Percentiles rank a stretch among this genome's conserved stretches.
Conservation (phyloP, 2,113 vertebrate species). For the Clupea harengus region DNA sequence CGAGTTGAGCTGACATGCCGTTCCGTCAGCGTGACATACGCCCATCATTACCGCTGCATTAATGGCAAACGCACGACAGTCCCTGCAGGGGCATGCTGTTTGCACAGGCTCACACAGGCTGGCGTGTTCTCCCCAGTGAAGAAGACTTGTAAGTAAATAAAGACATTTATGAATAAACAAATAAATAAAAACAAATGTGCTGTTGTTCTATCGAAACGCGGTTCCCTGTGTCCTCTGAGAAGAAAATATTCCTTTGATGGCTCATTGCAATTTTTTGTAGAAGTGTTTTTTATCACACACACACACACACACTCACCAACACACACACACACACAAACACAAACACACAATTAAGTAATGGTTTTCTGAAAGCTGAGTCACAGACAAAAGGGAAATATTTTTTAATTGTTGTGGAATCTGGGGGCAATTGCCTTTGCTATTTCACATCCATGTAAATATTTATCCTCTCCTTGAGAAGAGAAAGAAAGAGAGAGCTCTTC, state of each 20-base stretch:
- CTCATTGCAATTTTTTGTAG: neutral
- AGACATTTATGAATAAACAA: neutral
- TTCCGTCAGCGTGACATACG: constrained; percentile 4
- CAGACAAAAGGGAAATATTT: neutral
- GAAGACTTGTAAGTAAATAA: neutral
- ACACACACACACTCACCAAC: neutral
- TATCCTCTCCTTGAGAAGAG: neutral
- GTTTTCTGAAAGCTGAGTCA: neutral
- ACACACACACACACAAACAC: constrained; percentile 1
- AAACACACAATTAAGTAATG: neutral
- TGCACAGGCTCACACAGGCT: neutral
- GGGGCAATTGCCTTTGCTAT: neutral
- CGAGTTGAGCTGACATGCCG: neutral
- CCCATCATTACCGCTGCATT: neutral
- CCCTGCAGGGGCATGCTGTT: neutral
- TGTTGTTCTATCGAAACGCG: neutral
- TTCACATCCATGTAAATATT: neutral
- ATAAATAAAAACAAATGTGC: neutral
- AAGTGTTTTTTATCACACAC: neutral
- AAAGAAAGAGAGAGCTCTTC: neutral
- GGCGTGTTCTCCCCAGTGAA: neutral
- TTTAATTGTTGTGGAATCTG: neutral
- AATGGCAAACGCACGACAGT: neutral
- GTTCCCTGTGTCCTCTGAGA: neutral
- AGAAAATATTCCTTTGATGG: neutral